A percentile compares a stretch with the other conserved stretches of the same genome.
phyloP scores from a whole-genome alignment of 2,888 invertebrate genomes.

The Hirtodrosophila trivittata region DNA sequence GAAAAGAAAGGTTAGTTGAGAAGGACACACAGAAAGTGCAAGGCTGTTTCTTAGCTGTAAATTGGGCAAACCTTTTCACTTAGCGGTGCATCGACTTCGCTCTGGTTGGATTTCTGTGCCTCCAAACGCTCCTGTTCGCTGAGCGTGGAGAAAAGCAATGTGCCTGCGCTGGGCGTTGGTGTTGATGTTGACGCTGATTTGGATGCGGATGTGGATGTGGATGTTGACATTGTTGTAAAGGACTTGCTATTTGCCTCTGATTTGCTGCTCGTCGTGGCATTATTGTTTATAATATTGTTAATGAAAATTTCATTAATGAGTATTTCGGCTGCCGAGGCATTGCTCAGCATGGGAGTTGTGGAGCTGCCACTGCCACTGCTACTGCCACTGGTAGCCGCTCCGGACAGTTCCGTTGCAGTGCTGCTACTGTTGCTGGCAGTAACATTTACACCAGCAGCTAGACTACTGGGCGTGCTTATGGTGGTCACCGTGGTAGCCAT shows the following conservation, averaged over 20 bases:
- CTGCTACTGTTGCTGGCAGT: conserved; percentile 49
- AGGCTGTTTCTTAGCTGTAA: conserved; percentile 30
- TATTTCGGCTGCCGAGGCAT: conserved; percentile 82
- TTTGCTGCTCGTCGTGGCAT: conserved; percentile 52
- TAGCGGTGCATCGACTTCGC: conserved; percentile 68
- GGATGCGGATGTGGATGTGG: conserved; percentile 29
- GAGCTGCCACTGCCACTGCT: conserved; percentile 34
- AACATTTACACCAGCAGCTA: conserved; percentile 45
- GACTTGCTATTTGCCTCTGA: conserved; percentile 50
- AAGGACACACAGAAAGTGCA: conserved; percentile 48
- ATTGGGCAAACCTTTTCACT: conserved; percentile 81
- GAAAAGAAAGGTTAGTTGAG: conserved; percentile 59
- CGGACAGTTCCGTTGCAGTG: conserved; percentile 39
- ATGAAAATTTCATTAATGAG: conserved; percentile 83
- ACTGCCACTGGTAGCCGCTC: conserved; percentile 13
- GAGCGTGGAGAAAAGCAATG: conserved; percentile 79
- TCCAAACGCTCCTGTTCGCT: conserved; percentile 81
- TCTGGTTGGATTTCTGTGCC: conserved; percentile 56
- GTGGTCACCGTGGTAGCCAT: conserved; percentile 64
- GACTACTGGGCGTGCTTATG: conserved; percentile 55
- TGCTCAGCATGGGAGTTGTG: conserved; percentile 66
- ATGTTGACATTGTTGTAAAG: conserved; percentile 1
- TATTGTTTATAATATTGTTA: conserved; percentile 82
- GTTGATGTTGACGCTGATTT: conserved; percentile 23
- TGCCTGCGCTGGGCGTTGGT: conserved; percentile 74